phyloP scores from a whole-genome alignment of 2,797 vertebrate genomes.

The Gallinago nigripennis region DNA sequence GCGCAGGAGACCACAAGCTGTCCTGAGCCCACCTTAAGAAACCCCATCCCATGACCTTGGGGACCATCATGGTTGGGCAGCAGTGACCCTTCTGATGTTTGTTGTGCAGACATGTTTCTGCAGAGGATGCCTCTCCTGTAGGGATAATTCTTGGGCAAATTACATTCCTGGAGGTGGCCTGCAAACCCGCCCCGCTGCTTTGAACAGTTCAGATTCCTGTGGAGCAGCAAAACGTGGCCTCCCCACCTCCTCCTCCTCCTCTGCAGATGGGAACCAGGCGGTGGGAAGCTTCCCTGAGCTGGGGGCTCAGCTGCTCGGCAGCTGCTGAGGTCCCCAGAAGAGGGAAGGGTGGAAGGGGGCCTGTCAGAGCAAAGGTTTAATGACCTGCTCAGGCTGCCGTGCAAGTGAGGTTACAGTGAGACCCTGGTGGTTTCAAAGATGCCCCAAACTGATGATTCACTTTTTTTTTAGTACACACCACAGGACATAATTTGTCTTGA shows the following conservation, averaged over 20 bases:
- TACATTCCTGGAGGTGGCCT: neutral
- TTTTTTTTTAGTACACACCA: neutral
- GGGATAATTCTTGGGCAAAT: neutral
- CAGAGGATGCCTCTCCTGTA: neutral
- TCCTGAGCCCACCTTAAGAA: neutral
- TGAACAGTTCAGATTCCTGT: neutral
- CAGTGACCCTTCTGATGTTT: neutral
- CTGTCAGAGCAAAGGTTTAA: neutral
- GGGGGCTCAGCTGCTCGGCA: neutral
- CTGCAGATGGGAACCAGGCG: neutral
- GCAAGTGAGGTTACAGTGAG: neutral
- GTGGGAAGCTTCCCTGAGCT: neutral
- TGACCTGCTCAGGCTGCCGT: neutral
- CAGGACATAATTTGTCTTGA: neutral
- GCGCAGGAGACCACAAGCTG: neutral
- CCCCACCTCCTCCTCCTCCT: neutral
- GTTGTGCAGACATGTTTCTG: neutral
- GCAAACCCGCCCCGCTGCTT: neutral
- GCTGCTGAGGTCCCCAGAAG: neutral
- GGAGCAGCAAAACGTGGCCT: neutral
- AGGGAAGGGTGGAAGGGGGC: neutral
- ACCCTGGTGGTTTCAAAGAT: neutral
- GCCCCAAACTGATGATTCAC: neutral
- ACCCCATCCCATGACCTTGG: fast-evolving
- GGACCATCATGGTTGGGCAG: neutral